Base-by-base conservation (phyloP, 2,113 vertebrate genomes). In the Trogon surrucura region DNA sequence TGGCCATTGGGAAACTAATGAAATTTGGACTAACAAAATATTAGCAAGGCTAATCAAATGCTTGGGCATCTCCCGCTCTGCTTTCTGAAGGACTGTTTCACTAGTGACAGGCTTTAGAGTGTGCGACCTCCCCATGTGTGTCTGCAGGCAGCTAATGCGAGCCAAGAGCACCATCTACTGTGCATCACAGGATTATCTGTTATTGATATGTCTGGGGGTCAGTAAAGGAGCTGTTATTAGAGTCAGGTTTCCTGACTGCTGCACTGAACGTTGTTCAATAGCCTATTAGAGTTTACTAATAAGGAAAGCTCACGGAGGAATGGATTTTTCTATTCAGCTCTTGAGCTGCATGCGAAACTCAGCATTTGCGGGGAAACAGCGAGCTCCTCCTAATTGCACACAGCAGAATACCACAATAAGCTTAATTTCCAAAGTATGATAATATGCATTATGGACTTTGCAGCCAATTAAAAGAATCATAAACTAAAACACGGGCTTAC, bases 101-200 rank as follows among this genome's bases (percentile, higher is more conserved):
- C 4, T 16, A 19, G 13, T 12, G 32, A 13, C 4, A 34, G 62
- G 32, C 13, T 50, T 3, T 1, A 11, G 70, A 54, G 75, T 2
- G 7, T 20, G 8, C 1, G 0, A 13, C 11, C 41, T 53, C 16
- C 61, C 6, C 2, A 0, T 2, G 58, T 11, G 34, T 19, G 36
- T 13, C 30, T 87, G 60, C 45, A 87, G 54, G 65, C 72, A 51
- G 73, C 73, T 56, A 58, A 16, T 7, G 78, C 65, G 90, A 92
- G 60, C 87, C 94, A 74, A 61, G 90, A 96, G 94, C 94, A 80
- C 97, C 97, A 97, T 93, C 97, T 97, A 67, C 95, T 54, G 96
- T 1, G 12, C 5, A 5, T 3, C 5, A 23, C 32, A 27, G 30
- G 26, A 25, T 19, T 17, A 0, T 3, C 51, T 30, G 20, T 0